Base-by-base conservation (phyloP, 2,113 vertebrate species). In the Psittacara wagleri region DNA sequence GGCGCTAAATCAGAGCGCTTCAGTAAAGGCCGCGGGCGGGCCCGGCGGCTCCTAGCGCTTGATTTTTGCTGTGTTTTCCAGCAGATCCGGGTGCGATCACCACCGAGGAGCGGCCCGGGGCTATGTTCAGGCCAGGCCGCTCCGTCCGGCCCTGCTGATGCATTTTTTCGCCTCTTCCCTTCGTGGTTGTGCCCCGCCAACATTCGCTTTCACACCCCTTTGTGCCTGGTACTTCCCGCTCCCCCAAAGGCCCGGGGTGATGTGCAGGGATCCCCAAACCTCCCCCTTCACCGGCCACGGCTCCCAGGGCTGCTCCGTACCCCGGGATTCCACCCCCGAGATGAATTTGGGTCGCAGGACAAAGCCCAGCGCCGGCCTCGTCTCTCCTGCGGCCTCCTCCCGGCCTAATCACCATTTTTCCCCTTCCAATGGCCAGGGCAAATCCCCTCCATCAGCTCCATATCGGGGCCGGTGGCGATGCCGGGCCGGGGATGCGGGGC, bases 401-500 rank as follows among this genome's bases (percentile, higher is more conserved):
- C 6, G 16, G 54, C 55, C 43, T 4, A 74, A 83, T 22, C 27
- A 22, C 22, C 27, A 3, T 28, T 7, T 16, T 6, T 6, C 33
- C 44, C 5, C 2, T 9, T 17, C 43, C 43, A 16, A 33, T 33
- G 17, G 6, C 13, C 35, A 1, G 73, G 44, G 25, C 17, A 25
- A n/a, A 76, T 1, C 17, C 64, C 4, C 2, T 41, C n/a, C 73
- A 12, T 3, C 39, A 82, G 59, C 86, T 20, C 69, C 11, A 4
- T 7, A 28, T 59, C 37, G 7, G 11, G 43, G 29, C 16, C 9
- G 28, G 48, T 31, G 37, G 33, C 2, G n/a, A 35, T n/a, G 46
- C n/a, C 6, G 11, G 70, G 70, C 9, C 3, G 27, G 29, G n/a
- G n/a, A 7, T 43, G 22, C 2, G n/a, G 67, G 52, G n/a, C 0